Evolutionary conservation across 2,888 invertebrate species (phyloP).

Genomic region (Arenicola marina): DNA sequence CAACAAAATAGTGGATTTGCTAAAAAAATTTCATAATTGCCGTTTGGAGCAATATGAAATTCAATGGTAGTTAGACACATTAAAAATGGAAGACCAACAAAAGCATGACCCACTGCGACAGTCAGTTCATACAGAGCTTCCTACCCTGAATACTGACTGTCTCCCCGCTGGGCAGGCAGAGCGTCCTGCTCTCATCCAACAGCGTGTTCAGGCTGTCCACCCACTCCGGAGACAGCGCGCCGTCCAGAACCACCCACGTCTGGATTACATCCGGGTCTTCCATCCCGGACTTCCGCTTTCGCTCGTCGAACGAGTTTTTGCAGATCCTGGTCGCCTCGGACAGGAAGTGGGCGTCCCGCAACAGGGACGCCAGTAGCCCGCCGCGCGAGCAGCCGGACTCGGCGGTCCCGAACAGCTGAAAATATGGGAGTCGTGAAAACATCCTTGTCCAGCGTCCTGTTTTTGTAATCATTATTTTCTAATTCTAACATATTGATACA

Average conservation of each 20-base stretch:
- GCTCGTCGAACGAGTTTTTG: constrained; percentile 39
- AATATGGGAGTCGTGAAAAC: too few relatives aligned
- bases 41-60: too few relatives aligned
- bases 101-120: neutral
- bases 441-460: too few relatives aligned
- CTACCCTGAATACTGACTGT: neutral
- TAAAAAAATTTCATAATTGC: too few relatives aligned
- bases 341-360: constrained; percentile 44
- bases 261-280: constrained; percentile 30
- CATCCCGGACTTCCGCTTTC: constrained; percentile 30
- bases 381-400: constrained; percentile 47
- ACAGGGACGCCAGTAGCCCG: constrained; percentile 49
- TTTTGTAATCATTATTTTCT: too few relatives aligned
- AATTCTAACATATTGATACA: too few relatives aligned
- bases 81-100: neutral
- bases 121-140: neutral
- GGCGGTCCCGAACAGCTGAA: constrained; percentile 51
- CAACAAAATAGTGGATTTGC: too few relatives aligned
- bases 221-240: constrained; percentile 50
- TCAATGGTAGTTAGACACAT: neutral
- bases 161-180: constrained; percentile 50
- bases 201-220: constrained; percentile 52
- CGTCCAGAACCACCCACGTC: constrained; percentile 56
- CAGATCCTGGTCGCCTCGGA: constrained; percentile 44
- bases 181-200: constrained; percentile 43